phyloP scores from a whole-genome alignment of 2,888 invertebrate species.

The Papilio gigon region DNA sequence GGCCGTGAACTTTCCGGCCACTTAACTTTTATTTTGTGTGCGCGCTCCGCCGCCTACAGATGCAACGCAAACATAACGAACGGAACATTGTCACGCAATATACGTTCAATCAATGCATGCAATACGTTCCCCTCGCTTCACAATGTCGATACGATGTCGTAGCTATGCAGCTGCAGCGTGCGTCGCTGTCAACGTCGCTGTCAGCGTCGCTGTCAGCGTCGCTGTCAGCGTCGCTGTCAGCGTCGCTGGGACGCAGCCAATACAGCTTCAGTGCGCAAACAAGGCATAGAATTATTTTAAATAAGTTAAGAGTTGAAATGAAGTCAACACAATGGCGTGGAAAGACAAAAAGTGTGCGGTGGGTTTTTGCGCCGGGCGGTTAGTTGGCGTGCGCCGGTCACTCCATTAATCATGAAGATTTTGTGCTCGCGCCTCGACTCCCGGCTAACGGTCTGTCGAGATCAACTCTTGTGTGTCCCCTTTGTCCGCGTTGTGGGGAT shows the following conservation, averaged over 20 bases:
- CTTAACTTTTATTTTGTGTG: conserved; percentile 17
- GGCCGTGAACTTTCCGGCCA: conserved; percentile 10
- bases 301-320: conserved; percentile 21
- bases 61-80: too few relatives aligned
- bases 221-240: too few relatives aligned
- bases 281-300: neutral
- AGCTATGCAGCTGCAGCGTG: too few relatives aligned
- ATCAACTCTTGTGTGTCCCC: neutral
- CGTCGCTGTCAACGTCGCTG: too few relatives aligned
- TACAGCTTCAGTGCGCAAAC: neutral
- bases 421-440: conserved; percentile 7
- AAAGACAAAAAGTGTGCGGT: conserved; percentile 25
- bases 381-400: conserved; percentile 23
- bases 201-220: too few relatives aligned
- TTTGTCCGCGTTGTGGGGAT: neutral
- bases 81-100: too few relatives aligned
- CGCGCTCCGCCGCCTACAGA: too few relatives aligned
- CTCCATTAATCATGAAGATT: conserved; percentile 34
- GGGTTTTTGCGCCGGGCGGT: conserved; percentile 27
- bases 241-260: neutral
- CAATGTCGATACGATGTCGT: too few relatives aligned
- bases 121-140: too few relatives aligned
- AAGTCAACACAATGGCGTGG: conserved; percentile 2
- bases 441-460: neutral
- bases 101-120: too few relatives aligned